Percentiles rank a stretch among this genome's conserved stretches.
Conservation (phyloP, 2,888 invertebrate genomes). For the Trissolcus japonicus region DNA sequence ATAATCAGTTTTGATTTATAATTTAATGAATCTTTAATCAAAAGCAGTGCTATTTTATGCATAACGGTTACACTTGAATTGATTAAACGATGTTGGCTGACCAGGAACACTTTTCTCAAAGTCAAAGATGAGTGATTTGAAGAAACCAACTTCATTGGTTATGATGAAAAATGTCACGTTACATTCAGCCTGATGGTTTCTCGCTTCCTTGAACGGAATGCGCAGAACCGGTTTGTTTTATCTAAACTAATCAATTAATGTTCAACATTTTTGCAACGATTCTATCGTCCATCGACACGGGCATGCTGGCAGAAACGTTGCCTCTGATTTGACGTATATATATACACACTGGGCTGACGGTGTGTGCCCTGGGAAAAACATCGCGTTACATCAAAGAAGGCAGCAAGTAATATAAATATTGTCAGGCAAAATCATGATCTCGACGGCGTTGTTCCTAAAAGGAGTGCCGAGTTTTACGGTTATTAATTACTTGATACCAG, state of each 20-base stretch:
- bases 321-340: slow-evolving; percentile 24
- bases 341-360: no score
- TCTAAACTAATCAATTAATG: slow-evolving; percentile 54
- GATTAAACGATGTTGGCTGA: background rate
- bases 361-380: slow-evolving; percentile 40
- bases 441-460: slow-evolving; percentile 50
- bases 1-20: slow-evolving; percentile 1
- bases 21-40: background rate
- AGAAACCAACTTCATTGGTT: slow-evolving; percentile 13
- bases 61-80: background rate
- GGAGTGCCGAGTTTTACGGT: slow-evolving; percentile 68
- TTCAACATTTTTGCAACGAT: slow-evolving; percentile 47
- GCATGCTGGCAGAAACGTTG: slow-evolving; percentile 16
- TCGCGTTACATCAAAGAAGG: slow-evolving; percentile 34
- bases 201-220: slow-evolving; percentile 38
- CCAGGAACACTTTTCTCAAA: background rate
- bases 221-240: slow-evolving; percentile 35
- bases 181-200: slow-evolving; percentile 28
- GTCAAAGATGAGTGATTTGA: slow-evolving; percentile 3
- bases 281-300: slow-evolving; percentile 60
- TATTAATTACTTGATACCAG: slow-evolving; percentile 71
- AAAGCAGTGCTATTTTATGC: background rate
- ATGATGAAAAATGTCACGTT: slow-evolving; percentile 24
- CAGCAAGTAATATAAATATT: slow-evolving; percentile 50
- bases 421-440: slow-evolving; percentile 41